Evolutionary conservation across 2,113 vertebrate species (phyloP).

Genomic region (Machaerirhynchus nigripectus): DNA sequence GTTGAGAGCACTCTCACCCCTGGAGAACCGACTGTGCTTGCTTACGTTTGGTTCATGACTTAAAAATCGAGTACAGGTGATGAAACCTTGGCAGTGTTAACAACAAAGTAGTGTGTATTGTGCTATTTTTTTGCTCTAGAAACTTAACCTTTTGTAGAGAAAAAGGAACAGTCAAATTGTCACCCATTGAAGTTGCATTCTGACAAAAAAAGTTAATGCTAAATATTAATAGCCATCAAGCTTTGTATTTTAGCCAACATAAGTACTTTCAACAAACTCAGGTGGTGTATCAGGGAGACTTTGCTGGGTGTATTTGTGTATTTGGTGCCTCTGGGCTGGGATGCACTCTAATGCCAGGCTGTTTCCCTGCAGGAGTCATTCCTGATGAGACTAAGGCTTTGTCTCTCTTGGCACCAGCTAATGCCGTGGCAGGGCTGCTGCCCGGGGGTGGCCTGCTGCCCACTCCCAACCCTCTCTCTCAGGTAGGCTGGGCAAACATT

Average conservation of each 20-base stretch:
- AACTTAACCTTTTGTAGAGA: slow-evolving; percentile 86
- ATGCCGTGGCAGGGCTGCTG: slow-evolving; percentile 98
- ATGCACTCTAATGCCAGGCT: slow-evolving; percentile 76
- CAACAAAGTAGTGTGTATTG: slow-evolving; percentile 96
- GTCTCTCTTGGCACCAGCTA: slow-evolving; percentile 98
- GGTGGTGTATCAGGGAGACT: slow-evolving; percentile 85
- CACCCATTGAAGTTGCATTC: slow-evolving; percentile 83
- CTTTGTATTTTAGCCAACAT: slow-evolving; percentile 84
- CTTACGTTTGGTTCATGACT: slow-evolving; percentile 99
- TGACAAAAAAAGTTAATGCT: slow-evolving; percentile 84
- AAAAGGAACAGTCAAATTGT: slow-evolving; percentile 80
- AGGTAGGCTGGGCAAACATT: slow-evolving; percentile 58
- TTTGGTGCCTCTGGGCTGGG: slow-evolving; percentile 75
- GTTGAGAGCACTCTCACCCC: slow-evolving; percentile 98
- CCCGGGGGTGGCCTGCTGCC: slow-evolving; percentile 98
- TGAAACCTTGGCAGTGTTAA: slow-evolving; percentile 99
- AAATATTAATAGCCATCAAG: slow-evolving; percentile 83
- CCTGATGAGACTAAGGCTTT: slow-evolving; percentile 99
- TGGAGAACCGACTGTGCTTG: slow-evolving; percentile 99
- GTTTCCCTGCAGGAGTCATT: slow-evolving; percentile 96
- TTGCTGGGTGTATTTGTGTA: slow-evolving; percentile 88
- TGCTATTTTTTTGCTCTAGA: slow-evolving; percentile 91
- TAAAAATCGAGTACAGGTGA: slow-evolving; percentile 99
- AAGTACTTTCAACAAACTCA: slow-evolving; percentile 84
- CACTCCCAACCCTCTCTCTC: slow-evolving; percentile 92